Conservation (phyloP, 1,140 invertebrate species). For the Hormaphis cornu region DNA sequence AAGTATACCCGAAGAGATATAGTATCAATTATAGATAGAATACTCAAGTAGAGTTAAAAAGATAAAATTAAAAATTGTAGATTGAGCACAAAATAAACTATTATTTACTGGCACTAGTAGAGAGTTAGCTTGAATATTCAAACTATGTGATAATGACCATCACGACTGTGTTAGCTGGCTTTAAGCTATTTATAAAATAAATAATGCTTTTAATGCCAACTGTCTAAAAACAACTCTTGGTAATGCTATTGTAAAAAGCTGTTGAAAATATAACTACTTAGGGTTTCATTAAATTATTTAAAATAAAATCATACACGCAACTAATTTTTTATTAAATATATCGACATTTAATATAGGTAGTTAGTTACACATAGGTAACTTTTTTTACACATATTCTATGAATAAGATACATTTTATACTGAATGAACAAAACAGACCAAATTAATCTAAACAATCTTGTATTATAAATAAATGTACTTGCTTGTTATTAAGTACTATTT, state of each 20-base stretch:
- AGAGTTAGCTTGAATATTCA: background rate
- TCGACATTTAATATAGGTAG: background rate
- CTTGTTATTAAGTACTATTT: too few species aligned
- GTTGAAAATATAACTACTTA: slow-evolving; percentile 9
- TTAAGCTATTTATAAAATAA: slow-evolving; percentile 25
- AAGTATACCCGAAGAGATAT: background rate
- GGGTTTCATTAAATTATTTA: background rate
- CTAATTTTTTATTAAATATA: background rate
- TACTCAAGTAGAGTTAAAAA: background rate
- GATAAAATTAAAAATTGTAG: background rate
- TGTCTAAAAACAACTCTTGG: slow-evolving; percentile 24
- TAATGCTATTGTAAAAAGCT: background rate
- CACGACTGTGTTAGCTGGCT: slow-evolving; percentile 13
- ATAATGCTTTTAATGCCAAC: slow-evolving; percentile 31
- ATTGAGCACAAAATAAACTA: slow-evolving; percentile 14
- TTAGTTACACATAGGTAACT: too few species aligned
- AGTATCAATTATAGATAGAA: background rate
- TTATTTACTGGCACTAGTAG: slow-evolving; percentile 17
- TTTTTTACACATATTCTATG: too few species aligned
- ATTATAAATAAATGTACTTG: too few species aligned
- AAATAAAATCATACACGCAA: background rate
- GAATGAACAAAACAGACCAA: too few species aligned
- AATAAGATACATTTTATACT: too few species aligned
- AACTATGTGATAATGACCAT: slow-evolving; percentile 28
- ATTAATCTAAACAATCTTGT: too few species aligned